phyloP scores from a whole-genome alignment of 2,888 invertebrate species.

The Caenorhabditis angaria region DNA sequence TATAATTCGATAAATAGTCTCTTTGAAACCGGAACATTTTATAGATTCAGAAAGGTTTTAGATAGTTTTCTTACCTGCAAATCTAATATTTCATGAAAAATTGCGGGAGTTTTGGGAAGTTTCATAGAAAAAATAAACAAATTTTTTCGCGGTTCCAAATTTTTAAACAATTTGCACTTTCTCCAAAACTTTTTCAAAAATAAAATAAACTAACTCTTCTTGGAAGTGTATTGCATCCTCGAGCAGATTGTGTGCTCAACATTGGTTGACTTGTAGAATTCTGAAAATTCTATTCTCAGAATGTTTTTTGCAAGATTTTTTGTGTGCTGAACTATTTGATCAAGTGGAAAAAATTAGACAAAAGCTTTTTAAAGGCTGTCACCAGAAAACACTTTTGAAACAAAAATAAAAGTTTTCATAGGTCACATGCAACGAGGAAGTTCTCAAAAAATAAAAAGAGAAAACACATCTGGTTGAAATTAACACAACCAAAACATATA shows the following conservation, averaged over 20 bases:
- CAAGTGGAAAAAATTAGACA: constrained; percentile 1
- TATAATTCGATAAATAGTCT: no score
- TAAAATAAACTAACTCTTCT: constrained; percentile 25
- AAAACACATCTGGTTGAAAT: not conserved
- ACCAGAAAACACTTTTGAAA: no score
- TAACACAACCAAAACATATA: constrained; percentile 4
- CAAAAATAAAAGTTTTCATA: not conserved
- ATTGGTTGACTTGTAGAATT: constrained; percentile 46
- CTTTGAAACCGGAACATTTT: no score
- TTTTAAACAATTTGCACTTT: not conserved
- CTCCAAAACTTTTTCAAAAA: not conserved
- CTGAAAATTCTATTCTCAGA: constrained; percentile 23
- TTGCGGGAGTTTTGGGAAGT: not conserved
- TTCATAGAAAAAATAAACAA: not conserved
- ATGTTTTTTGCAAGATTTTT: not conserved
- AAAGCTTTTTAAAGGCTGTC: no score
- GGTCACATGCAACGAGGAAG: not conserved
- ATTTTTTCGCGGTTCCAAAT: not conserved
- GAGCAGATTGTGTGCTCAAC: constrained; percentile 35
- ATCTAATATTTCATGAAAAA: not conserved
- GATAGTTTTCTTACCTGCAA: not conserved
- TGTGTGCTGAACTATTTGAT: not conserved
- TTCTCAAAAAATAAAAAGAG: not conserved
- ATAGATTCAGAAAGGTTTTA: no score
- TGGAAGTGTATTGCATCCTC: constrained; percentile 35